Conservation (phyloP, 2,888 invertebrate genomes). For the Ophion ventricosus region DNA sequence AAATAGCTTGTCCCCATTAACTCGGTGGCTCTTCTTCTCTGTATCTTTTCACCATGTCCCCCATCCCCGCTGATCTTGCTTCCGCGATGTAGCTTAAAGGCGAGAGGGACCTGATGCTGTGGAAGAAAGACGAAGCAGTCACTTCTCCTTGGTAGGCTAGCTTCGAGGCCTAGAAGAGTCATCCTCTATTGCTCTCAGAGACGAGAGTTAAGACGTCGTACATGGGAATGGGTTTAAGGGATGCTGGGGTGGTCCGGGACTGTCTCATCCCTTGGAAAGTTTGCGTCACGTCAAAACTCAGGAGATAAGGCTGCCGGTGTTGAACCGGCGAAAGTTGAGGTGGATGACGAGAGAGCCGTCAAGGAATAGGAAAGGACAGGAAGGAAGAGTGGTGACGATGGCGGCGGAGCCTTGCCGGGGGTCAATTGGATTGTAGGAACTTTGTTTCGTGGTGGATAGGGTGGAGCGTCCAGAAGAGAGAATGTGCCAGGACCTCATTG, state of each 20-base stretch:
- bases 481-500: slow-evolving; percentile 29
- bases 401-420: slow-evolving; percentile 65
- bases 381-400: slow-evolving; percentile 11
- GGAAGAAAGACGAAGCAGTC: background rate
- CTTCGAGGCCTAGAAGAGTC: slow-evolving; percentile 3
- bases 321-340: slow-evolving; percentile 45
- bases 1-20: slow-evolving; percentile 31
- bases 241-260: slow-evolving; percentile 10
- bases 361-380: slow-evolving; percentile 49
- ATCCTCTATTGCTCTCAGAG: slow-evolving; percentile 8
- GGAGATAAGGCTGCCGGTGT: slow-evolving; percentile 38
- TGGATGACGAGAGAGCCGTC: slow-evolving; percentile 52
- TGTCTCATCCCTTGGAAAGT: slow-evolving; percentile 34
- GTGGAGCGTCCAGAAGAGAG: slow-evolving; percentile 19
- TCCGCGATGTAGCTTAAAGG: background rate
- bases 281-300: slow-evolving; percentile 30
- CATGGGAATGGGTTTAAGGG: slow-evolving; percentile 45
- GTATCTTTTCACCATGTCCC: background rate
- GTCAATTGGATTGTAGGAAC: slow-evolving; percentile 77
- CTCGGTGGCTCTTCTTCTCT: background rate
- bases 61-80: background rate
- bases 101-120: background rate
- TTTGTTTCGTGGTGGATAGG: slow-evolving; percentile 67
- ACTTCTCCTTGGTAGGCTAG: slow-evolving; percentile 3
- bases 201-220: slow-evolving; percentile 28